Evolutionary conservation across 2,888 invertebrate genomes (phyloP), one percentile per base, ranked within the genome.

Genomic region (Hermaeophaga mercurialis): DNA sequence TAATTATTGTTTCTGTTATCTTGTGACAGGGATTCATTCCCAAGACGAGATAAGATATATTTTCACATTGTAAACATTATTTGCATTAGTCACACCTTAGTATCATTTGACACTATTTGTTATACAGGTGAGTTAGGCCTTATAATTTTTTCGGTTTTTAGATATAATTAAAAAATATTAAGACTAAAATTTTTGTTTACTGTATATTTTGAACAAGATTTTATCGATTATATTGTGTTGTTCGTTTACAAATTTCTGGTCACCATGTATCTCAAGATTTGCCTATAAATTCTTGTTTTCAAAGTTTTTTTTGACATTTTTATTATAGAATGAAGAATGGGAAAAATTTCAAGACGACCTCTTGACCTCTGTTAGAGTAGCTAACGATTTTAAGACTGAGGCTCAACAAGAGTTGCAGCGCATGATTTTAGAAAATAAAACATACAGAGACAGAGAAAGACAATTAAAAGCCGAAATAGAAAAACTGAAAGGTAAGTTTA

Each of bases 381-480:
- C 96, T 31, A 95, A 96, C 78, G 94, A 96, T 78, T 94, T 96
- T 79, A 94, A 95, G 79, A 92, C 91, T n/a, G 96, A 96, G 76
- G 93, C 94, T 0, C 90, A 91, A 73, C 85, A 89, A 61, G 92
- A 94, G 72, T 79, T 90, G 56, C 91, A 92, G 72, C 82, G 86
- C 41, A 82, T 94, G 41, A 86, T 90, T 57, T 81, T 89, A 69
- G 94, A 95, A 74, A 94, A 95, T 78, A 89, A 89, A 70, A 78
- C 84, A 11, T 86, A 92, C 36, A 81, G 89, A 55, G 93, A 94
- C 69, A 86, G 88, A 66, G 85, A 93, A 57, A 82, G 89, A 48
- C 78, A 84, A 63, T 79, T 94, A 4, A 90, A 90, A 70, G 85
- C 87, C 61, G 93, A 94, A 76, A 81, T 93, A 64, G 91, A 93